Evolutionary conservation across 2,113 vertebrate species (phyloP).

Genomic region (Phalacrocorax aristotelis): DNA sequence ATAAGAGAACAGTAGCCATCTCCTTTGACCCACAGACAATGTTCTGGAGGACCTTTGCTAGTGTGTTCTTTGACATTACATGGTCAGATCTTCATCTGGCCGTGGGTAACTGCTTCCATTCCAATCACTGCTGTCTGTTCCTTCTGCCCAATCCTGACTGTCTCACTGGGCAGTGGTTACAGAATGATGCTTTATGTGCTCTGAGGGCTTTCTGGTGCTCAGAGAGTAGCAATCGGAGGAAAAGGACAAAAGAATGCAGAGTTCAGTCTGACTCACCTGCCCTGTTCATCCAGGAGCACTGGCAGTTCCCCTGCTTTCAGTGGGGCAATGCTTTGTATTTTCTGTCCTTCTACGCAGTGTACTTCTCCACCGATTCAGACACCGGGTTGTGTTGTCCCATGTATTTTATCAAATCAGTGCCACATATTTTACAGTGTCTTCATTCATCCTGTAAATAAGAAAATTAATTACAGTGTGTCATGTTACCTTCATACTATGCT

Average conservation of each 20-base stretch:
- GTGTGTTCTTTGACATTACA: background rate
- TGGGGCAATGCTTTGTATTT: background rate
- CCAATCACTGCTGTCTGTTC: background rate
- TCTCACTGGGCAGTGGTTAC: rapidly evolving
- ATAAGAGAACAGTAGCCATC: background rate
- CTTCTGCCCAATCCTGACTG: background rate
- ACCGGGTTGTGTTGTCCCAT: background rate
- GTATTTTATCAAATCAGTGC: background rate
- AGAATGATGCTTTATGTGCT: background rate
- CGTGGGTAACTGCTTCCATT: background rate
- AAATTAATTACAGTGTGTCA: background rate
- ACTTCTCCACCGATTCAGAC: background rate
- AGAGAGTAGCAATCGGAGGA: rapidly evolving
- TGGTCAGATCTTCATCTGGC: background rate
- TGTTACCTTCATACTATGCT: background rate
- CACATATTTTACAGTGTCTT: background rate
- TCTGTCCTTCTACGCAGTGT: background rate
- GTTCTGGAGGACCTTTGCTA: background rate
- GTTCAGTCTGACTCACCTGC: background rate
- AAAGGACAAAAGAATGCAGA: rapidly evolving
- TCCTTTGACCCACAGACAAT: background rate
- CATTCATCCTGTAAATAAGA: background rate
- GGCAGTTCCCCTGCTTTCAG: background rate
- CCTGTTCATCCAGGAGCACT: background rate
- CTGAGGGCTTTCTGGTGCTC: background rate